These are phyloP conservation scores for Trachelus stipa DNA, from an alignment of 2,888 invertebrate species.

Conservation along the genomic window DNA sequence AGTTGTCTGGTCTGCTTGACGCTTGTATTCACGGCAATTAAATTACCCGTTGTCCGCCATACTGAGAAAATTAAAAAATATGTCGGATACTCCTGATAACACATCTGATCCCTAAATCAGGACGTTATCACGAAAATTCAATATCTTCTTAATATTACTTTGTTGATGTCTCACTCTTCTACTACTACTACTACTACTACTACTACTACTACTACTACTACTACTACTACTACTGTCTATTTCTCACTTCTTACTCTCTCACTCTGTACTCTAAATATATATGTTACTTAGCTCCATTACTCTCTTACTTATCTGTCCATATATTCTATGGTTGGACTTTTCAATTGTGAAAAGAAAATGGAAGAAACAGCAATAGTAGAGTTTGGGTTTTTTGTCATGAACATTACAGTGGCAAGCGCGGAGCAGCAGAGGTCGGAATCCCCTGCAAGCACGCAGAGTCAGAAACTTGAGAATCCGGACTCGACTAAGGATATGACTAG, in stretches of 20 bases:
- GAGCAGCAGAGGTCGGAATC: slow-evolving; percentile 66
- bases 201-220: no score
- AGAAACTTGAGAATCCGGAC: slow-evolving; percentile 63
- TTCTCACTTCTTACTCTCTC: not conserved
- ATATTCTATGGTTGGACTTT: slow-evolving; percentile 15
- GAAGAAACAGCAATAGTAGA: slow-evolving; percentile 45
- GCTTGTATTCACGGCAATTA: not conserved
- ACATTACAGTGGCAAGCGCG: slow-evolving; percentile 65
- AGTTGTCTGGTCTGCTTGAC: not conserved
- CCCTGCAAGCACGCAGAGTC: slow-evolving; percentile 63
- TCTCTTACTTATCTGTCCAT: not conserved
- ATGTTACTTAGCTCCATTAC: not conserved
- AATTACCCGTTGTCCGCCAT: not conserved
- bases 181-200: no score
- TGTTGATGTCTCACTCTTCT: not conserved
- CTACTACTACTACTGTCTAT: not conserved
- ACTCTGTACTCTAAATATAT: not conserved
- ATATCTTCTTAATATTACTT: not conserved
- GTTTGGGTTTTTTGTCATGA: slow-evolving; percentile 51
- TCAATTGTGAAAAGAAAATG: slow-evolving; percentile 20
- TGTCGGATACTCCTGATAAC: not conserved
- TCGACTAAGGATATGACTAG: slow-evolving; percentile 64
- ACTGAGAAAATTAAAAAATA: not conserved
- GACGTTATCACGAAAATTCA: not conserved
- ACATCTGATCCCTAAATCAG: not conserved